These are phyloP conservation scores for Ibidorhyncha struthersii DNA, from an alignment of 2,113 vertebrate species.

Conservation along the genomic window DNA sequence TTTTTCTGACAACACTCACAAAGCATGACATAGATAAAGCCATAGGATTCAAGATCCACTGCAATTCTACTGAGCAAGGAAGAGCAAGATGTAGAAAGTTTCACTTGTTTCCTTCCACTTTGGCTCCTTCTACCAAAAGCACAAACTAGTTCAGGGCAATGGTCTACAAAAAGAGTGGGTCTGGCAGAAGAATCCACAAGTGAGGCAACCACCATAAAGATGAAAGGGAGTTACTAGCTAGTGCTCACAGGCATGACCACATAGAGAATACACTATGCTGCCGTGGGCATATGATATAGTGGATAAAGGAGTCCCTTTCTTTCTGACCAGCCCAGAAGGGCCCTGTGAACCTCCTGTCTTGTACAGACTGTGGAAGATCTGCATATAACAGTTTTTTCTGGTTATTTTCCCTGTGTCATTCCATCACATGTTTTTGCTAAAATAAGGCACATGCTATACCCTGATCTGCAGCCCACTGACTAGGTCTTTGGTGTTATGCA, in stretches of 20 bases:
- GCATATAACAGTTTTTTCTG: background rate
- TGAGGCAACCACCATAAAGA: background rate
- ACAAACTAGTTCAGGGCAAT: background rate
- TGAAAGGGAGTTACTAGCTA: background rate
- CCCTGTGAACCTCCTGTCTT: background rate
- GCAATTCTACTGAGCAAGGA: background rate
- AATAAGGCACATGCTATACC: background rate
- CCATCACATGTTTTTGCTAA: background rate
- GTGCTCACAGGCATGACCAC: background rate
- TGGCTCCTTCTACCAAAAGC: background rate
- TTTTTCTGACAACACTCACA: background rate
- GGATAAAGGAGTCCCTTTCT: background rate
- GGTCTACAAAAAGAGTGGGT: background rate
- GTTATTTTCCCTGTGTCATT: background rate
- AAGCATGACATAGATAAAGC: background rate
- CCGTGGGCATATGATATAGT: background rate
- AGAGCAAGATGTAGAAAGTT: background rate
- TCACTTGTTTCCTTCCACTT: background rate
- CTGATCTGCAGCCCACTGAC: background rate
- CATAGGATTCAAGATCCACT: background rate
- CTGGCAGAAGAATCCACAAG: background rate
- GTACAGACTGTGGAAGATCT: background rate
- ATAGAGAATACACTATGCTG: background rate
- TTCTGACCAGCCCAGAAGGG: background rate
- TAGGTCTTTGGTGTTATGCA: background rate